phyloP scores from a whole-genome alignment of 2,888 invertebrate genomes.

The Caenorhabditis zanzibari region DNA sequence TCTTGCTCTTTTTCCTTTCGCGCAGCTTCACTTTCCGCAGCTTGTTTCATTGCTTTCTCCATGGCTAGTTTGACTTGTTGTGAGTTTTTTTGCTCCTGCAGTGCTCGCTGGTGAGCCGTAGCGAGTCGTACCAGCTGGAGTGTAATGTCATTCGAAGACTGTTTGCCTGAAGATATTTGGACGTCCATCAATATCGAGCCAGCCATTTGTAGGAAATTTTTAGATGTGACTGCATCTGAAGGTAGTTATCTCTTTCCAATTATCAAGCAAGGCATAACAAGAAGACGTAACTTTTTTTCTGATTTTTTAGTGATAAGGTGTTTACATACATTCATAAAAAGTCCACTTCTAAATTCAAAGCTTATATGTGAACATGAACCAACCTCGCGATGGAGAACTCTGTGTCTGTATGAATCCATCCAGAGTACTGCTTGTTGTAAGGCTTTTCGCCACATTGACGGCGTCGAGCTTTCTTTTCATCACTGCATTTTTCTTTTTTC shows the following conservation, averaged over 20 bases:
- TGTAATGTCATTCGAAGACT: not conserved
- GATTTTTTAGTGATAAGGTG: no score
- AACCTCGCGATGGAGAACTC: no score
- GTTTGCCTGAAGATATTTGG: not conserved
- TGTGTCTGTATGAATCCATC: not conserved
- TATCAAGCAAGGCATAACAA: no score
- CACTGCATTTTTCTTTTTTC: conserved; percentile 10
- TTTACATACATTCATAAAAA: no score
- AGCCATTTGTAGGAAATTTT: not conserved
- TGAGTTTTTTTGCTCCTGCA: not conserved
- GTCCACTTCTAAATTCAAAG: no score
- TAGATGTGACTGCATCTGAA: no score
- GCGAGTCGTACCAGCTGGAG: not conserved
- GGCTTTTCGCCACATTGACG: not conserved
- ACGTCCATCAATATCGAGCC: not conserved
- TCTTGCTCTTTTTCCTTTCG: not conserved
- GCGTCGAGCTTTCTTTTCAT: conserved; percentile 35
- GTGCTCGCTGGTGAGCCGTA: not conserved
- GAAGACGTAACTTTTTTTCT: no score
- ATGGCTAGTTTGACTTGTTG: not conserved
- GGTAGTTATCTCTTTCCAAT: no score
- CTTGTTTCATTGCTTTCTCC: not conserved
- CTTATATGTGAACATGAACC: no score
- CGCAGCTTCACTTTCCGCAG: not conserved
- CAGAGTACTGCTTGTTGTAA: not conserved